Evolutionary conservation across 2,797 vertebrate genomes (phyloP).

Genomic region (Cottoperca gobio): DNA sequence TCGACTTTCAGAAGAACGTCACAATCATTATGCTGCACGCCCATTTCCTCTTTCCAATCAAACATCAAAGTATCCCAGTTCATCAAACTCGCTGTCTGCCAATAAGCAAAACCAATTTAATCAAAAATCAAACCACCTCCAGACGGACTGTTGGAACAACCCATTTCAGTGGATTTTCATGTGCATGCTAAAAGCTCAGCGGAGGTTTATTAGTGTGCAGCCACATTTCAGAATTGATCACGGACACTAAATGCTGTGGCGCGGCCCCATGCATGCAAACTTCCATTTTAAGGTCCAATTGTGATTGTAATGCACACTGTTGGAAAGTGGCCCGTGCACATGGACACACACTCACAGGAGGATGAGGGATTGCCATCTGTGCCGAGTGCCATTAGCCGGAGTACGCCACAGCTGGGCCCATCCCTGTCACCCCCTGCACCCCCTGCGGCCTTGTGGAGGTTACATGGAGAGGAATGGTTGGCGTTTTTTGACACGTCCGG

Average conservation of each 20-base stretch:
- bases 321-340: conserved; percentile 45
- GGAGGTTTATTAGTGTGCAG: conserved; percentile 36
- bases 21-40: neutral
- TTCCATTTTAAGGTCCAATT: conserved; percentile 72
- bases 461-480: conserved; percentile 54
- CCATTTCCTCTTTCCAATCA: neutral
- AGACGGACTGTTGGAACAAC: neutral
- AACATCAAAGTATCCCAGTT: conserved; percentile 5
- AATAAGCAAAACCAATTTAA: conserved; percentile 29
- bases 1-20: conserved; percentile 1
- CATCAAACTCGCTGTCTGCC: neutral
- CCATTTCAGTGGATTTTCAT: conserved; percentile 1
- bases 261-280: conserved; percentile 27
- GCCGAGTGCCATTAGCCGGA: conserved; percentile 68
- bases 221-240: conserved; percentile 51
- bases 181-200: conserved; percentile 22
- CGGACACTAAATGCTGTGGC: conserved; percentile 42
- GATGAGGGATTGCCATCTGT: conserved; percentile 67
- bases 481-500: conserved; percentile 60
- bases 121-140: conserved; percentile 4
- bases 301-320: conserved; percentile 64
- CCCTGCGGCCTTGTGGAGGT: conserved; percentile 46
- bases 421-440: conserved; percentile 48
- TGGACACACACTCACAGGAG: conserved; percentile 6
- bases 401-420: conserved; percentile 73